Conservation (phyloP, 2,113 vertebrate genomes). For the Odocoileus hemionus region DNA sequence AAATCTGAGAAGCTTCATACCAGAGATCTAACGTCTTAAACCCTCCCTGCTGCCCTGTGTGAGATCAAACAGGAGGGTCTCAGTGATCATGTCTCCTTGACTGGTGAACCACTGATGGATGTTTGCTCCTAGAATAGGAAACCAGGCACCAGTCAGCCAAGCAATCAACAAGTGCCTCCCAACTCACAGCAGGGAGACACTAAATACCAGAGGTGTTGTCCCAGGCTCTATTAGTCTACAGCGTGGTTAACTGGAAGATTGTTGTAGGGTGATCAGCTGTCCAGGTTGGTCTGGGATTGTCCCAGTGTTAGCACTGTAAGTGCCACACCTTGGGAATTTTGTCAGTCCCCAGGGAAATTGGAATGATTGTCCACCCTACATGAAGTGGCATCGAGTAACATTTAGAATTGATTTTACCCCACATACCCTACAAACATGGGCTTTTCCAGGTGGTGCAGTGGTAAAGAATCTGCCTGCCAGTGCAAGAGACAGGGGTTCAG, state of each 20-base stretch:
- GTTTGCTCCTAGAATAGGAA: not conserved
- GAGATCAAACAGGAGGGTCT: not conserved
- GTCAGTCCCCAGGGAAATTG: not conserved
- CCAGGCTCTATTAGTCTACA: not conserved
- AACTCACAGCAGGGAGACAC: not conserved
- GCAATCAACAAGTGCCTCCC: not conserved
- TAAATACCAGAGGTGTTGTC: not conserved
- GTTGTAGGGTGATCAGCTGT: not conserved
- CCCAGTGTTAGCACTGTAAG: not conserved
- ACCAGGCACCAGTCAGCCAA: not conserved
- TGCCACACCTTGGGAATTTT: not conserved
- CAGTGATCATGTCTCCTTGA: not conserved
- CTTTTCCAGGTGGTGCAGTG: not conserved
- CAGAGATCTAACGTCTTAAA: not conserved
- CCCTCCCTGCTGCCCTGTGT: not conserved
- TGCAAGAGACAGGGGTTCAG: not conserved
- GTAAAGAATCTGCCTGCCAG: not conserved
- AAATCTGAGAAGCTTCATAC: not conserved
- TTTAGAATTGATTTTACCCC: not conserved
- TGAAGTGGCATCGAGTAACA: not conserved
- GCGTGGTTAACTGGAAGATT: not conserved
- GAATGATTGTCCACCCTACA: not conserved
- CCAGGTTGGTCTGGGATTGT: not conserved
- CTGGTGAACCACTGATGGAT: not conserved
- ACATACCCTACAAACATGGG: not conserved